phyloP scores from a whole-genome alignment of 2,113 vertebrate species.

The Apodemus sylvaticus region DNA sequence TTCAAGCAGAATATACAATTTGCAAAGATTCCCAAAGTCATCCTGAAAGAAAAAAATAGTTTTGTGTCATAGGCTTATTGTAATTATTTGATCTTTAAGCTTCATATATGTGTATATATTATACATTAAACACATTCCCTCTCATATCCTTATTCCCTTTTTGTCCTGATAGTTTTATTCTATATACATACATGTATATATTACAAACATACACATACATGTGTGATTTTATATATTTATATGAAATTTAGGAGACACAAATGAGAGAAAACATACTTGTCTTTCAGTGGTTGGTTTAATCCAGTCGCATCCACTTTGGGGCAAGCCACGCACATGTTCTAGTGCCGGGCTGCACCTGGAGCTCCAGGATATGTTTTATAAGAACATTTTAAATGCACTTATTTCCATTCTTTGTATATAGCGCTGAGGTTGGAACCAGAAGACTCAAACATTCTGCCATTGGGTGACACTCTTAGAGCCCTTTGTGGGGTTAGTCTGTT shows the following conservation, averaged over 20 bases:
- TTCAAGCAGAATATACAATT: constrained; percentile 86
- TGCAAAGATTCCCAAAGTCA: constrained; percentile 84
- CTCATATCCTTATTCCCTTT: too few species aligned
- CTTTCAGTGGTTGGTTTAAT: neutral
- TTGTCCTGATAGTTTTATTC: neutral
- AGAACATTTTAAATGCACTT: neutral
- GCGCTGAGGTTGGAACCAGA: neutral
- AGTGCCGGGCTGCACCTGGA: neutral
- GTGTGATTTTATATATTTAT: neutral
- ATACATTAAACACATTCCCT: neutral
- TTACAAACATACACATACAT: neutral
- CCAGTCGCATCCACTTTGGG: neutral
- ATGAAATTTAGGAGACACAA: neutral
- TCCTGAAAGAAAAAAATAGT: constrained; percentile 71
- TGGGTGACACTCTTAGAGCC: neutral
- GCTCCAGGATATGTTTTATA: neutral
- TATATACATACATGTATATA: neutral
- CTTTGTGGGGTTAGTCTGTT: neutral
- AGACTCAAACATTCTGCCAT: neutral
- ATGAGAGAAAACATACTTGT: neutral
- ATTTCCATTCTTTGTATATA: neutral
- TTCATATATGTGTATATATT: neutral
- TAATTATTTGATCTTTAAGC: neutral
- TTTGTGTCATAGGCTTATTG: neutral
- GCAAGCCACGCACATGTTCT: neutral